Evolutionary conservation across 2,888 invertebrate genomes (phyloP), one percentile per base, ranked within the genome.

Genomic region (Trichopria drosophilae): DNA sequence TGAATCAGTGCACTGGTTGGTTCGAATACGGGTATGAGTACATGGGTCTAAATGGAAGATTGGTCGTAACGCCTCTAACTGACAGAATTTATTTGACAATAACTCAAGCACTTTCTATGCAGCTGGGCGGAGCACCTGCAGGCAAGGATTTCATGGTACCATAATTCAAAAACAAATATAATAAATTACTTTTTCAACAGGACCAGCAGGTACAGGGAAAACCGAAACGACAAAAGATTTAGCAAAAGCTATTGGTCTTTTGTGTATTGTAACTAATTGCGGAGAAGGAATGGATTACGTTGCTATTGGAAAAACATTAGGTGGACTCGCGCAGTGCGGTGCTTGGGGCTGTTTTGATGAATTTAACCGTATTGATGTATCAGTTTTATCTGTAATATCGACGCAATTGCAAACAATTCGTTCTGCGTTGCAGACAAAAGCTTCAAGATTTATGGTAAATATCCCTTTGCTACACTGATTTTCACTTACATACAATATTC

Each of bases 281-380:
- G 93, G 93, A 0, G 93, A 94, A 76, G 92, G 92, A 13, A 93
- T 93, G 92, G 93, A 93, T 77, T 90, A 86, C 71, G 83, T 88
- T 60, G 90, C 93, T 2, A 85, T 91, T 39, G 86, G 86, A 5
- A 84, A 84, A 28, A 90, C 87, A 58, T 76, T 92, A 4, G 84
- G 87, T 0, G 85, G 91, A 1, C 77, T 92, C 41, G 87, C 87
- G 45, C 90, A 91, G 71, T 90, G 90, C 70, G 95, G 95, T 0
- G 93, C 93, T 3, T 95, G 95, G 95, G 95, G 94, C 2, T 95
- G 94, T 72, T 95, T 95, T 69, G 94, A 95, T 63, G 93, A 94
- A 76, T 95, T 95, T 77, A 94, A 95, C 76, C 81, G 93, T 24
- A 94, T 96, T 59, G 93, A 94, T 58, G 86, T 93, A 4, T 93